Base-by-base conservation (phyloP, 2,888 invertebrate genomes). In the Strigamia transsilvanica region DNA sequence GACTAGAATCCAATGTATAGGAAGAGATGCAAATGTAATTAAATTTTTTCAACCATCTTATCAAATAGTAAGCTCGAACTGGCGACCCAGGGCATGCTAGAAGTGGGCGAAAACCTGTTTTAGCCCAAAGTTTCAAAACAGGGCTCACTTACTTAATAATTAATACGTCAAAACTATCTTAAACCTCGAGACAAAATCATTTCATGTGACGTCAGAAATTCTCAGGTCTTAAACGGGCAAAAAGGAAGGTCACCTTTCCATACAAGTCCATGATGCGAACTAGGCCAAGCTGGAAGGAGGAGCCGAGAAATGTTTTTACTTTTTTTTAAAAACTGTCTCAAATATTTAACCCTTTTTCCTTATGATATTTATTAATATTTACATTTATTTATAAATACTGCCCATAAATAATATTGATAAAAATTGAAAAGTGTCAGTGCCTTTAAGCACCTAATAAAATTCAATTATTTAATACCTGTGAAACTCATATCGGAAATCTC, bases 231-330 rank as follows among this genome's bases (percentile, higher is more conserved):
- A 61, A n/a, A 61, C 61, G 23, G 61, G 61, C 21, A 61, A 2
- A n/a, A 18, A 21, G 61, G 61, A 61, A 61, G 61, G 61, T 61
- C 61, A 61, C 23, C 23, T 61, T 61, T 61, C 61, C 61, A 61
- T 61, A 61, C 61, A 61, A 61, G 61, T 61, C 61, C 61, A 61
- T 61, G 61, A 61, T 61, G 61, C 61, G 61, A 61, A 61, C 61
- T 61, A 61, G 61, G 61, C 61, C 61, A 61, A 61, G 61, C 61
- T 23, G 18, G 18, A 6, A 61, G 21, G 61, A 21, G 21, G 61
- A 18, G 21, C 21, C 38, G 38, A 38, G 18, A 61, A 21, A 61
- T 23, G 61, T 61, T 61, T 23, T 61, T 61, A 61, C 46, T 46
- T 46, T 46, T 46, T 42, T 42, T 1, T 12, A 42, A 56, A 18